These are phyloP conservation scores for Halictus ligatus DNA, from an alignment of 2,888 invertebrate genomes.

Conservation along the genomic window DNA sequence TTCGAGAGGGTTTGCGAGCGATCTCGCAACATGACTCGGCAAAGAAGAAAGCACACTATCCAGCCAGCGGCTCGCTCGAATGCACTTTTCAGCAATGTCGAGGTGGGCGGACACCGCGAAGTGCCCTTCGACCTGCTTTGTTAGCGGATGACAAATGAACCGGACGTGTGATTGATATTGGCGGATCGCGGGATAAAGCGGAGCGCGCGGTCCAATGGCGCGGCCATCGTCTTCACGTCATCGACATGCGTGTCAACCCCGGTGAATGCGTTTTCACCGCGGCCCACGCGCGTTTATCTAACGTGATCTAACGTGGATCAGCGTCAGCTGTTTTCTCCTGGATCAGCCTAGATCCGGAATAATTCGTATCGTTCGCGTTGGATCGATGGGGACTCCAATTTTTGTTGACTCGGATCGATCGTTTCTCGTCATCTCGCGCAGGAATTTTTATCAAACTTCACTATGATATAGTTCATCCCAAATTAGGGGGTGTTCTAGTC, in stretches of 20 bases:
- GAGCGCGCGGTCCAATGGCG: background rate
- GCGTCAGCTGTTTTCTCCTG: background rate
- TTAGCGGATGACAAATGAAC: slow-evolving; percentile 40
- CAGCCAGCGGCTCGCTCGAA: background rate
- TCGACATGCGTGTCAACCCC: slow-evolving; percentile 27
- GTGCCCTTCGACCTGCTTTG: slow-evolving; percentile 28
- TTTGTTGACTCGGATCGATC: background rate
- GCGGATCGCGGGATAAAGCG: slow-evolving; percentile 21
- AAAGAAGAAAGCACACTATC: background rate
- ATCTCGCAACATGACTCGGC: background rate
- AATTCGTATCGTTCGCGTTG: background rate
- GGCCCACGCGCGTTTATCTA: background rate
- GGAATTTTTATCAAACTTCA: no score
- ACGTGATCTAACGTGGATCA: background rate
- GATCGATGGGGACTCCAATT: background rate
- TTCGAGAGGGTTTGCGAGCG: background rate
- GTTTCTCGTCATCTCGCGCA: no score
- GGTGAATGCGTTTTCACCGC: slow-evolving; percentile 22
- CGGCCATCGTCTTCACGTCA: slow-evolving; percentile 38
- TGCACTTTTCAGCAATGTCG: slow-evolving; percentile 10
- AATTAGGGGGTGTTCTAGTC: no score
- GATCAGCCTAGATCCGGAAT: background rate
- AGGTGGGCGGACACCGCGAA: slow-evolving; percentile 4
- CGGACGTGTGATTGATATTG: slow-evolving; percentile 43
- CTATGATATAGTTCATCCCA: no score